Evolutionary conservation across 2,113 vertebrate species (phyloP), one percentile per base, ranked within the genome.

Genomic region (Rhipidura dahli): DNA sequence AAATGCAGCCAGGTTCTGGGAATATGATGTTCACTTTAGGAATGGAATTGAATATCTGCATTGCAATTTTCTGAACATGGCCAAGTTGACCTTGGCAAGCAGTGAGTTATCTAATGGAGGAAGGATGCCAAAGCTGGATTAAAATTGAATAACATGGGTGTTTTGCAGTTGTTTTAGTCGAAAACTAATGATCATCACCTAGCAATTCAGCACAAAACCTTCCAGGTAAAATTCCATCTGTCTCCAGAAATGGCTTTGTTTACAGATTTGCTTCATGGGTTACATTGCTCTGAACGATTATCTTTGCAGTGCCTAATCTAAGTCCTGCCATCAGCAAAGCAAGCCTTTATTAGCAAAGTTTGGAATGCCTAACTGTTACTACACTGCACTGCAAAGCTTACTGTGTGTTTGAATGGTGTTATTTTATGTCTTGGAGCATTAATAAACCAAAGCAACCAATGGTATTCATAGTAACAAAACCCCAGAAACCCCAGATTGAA

Each of bases 231-330:
- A 96, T 90, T 50, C 40, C 15, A 63, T 16, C 60, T 82, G 40
- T 83, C 27, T 94, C 15, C 53, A 71, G 53, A 93, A 96, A 81
- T 20, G 49, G 13, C 27, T 73, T 68, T 53, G 35, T 97, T 95
- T 89, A 59, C 54, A 89, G 64, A 96, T 97, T 97, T 90, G 21
- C 56, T 94, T 86, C 50, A 49, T 44, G 84, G 72, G 70, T 91
- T 90, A 61, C 0, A 0, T 85, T 83, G 72, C 31, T 94, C 50
- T 91, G 64, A 84, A 42, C 92, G 13, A 96, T 95, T 95, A 70
- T 22, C 39, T 94, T 94, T 69, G 47, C 26, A 63, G 40, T n/a
- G 27, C 28, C 85, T 89, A 91, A 90, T 61, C 14, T 70, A 95
- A 91, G 66, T 85, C 24, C 37, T 69, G 17, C 59, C 59, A 53